Percentiles rank a stretch among this genome's conserved stretches.
Conservation (phyloP, 2,797 vertebrate genomes). For the Pantherophis vulpinus region DNA sequence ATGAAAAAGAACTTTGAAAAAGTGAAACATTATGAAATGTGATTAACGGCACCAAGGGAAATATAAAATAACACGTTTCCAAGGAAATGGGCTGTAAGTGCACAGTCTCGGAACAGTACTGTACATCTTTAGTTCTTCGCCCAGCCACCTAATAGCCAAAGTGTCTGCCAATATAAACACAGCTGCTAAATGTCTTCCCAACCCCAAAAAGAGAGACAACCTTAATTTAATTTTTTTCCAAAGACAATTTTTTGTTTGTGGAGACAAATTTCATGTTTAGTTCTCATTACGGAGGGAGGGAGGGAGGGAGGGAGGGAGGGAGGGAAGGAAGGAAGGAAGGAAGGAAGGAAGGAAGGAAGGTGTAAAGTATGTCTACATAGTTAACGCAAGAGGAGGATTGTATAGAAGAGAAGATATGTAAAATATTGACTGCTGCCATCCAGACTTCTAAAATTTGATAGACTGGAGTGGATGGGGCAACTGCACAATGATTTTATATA, state of each 20-base stretch:
- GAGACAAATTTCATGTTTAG: slow-evolving; percentile 51
- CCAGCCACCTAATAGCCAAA: slow-evolving; percentile 77
- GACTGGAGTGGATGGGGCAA: neutral
- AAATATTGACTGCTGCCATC: neutral
- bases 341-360: neutral
- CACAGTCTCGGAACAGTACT: slow-evolving; percentile 71
- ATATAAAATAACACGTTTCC: slow-evolving; percentile 67
- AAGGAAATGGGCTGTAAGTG: slow-evolving; percentile 65
- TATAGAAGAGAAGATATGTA: neutral
- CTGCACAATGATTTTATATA: neutral
- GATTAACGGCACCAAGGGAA: slow-evolving; percentile 74
- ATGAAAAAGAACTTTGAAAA: slow-evolving; percentile 40
- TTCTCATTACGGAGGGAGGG: slow-evolving; percentile 29
- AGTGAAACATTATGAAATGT: slow-evolving; percentile 59
- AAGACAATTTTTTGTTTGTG: slow-evolving; percentile 60
- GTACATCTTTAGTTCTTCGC: slow-evolving; percentile 71
- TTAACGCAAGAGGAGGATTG: slow-evolving; percentile 14
- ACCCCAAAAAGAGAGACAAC: slow-evolving; percentile 48
- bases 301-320: too few relatives aligned
- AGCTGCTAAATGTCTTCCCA: slow-evolving; percentile 79
- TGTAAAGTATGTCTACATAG: slow-evolving; percentile 28
- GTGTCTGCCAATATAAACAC: slow-evolving; percentile 81
- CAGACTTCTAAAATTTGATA: neutral
- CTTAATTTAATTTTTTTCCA: slow-evolving; percentile 60
- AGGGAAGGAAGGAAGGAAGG: neutral